These are phyloP conservation scores for Crocuta crocuta DNA, from an alignment of 2,113 vertebrate genomes.

Conservation along the genomic window DNA sequence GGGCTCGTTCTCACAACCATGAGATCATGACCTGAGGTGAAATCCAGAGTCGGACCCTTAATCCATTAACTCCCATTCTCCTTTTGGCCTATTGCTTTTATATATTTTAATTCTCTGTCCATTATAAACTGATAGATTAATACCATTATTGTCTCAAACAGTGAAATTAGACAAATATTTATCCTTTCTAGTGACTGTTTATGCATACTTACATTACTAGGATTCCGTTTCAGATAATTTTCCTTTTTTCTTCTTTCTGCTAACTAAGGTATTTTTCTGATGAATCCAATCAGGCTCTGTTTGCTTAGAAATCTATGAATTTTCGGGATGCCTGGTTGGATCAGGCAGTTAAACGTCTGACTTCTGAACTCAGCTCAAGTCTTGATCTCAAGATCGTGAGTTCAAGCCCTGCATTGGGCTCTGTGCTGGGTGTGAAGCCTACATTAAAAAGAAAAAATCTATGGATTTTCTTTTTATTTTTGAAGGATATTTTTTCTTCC, in stretches of 20 bases:
- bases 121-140: background rate
- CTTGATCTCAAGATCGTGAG: too few species aligned
- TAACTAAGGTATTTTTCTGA: background rate
- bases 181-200: background rate
- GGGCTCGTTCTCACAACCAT: too few species aligned
- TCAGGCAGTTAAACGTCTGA: too few species aligned
- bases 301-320: background rate
- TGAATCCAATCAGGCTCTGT: background rate
- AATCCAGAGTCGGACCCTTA: too few species aligned
- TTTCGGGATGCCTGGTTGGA: background rate
- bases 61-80: background rate
- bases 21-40: too few species aligned
- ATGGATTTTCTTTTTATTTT: background rate
- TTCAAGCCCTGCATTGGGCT: too few species aligned
- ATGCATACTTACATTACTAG: background rate
- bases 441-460: background rate
- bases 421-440: too few species aligned
- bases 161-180: background rate
- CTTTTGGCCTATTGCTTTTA: background rate
- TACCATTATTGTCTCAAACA: background rate
- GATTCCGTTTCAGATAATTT: background rate
- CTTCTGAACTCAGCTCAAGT: too few species aligned
- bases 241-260: background rate
- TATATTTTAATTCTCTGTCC: background rate
- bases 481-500: background rate